Evolutionary conservation across 1,140 invertebrate species (phyloP).

Genomic region (Polyergus mexicanus): DNA sequence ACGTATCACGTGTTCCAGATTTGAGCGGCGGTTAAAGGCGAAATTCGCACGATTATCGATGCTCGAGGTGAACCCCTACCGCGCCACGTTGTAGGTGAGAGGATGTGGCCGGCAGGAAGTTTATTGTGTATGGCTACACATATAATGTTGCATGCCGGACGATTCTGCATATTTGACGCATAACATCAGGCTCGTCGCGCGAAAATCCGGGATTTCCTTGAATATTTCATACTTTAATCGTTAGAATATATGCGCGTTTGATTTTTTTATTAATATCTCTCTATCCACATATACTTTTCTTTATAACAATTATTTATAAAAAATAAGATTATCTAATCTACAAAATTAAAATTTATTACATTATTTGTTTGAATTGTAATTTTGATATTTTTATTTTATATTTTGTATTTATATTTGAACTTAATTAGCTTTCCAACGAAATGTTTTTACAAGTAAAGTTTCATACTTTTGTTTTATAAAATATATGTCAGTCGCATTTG

Average conservation of each 20-base stretch:
- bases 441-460: background rate
- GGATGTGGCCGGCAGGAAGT: conserved; percentile 84
- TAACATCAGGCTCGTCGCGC: conserved; percentile 43
- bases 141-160: conserved; percentile 80
- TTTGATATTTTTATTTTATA: too few species aligned
- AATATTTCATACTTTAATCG: background rate
- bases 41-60: conserved; percentile 72
- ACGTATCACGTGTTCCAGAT: background rate
- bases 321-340: background rate
- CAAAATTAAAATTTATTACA: background rate
- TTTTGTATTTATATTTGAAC: too few species aligned
- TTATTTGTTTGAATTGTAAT: background rate
- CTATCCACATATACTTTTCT: too few species aligned
- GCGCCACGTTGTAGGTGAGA: conserved; percentile 77
- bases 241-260: background rate
- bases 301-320: background rate
- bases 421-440: background rate
- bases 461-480: background rate
- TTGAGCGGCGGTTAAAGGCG: conserved; percentile 33
- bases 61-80: conserved; percentile 77
- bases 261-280: background rate
- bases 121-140: conserved; percentile 81
- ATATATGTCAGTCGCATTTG: background rate
- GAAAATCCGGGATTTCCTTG: conserved; percentile 5
- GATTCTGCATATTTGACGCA: conserved; percentile 72